A percentile compares a stretch with the other conserved stretches of the same genome.
phyloP scores from a whole-genome alignment of 1,140 invertebrate genomes.

The Delia radicum region DNA sequence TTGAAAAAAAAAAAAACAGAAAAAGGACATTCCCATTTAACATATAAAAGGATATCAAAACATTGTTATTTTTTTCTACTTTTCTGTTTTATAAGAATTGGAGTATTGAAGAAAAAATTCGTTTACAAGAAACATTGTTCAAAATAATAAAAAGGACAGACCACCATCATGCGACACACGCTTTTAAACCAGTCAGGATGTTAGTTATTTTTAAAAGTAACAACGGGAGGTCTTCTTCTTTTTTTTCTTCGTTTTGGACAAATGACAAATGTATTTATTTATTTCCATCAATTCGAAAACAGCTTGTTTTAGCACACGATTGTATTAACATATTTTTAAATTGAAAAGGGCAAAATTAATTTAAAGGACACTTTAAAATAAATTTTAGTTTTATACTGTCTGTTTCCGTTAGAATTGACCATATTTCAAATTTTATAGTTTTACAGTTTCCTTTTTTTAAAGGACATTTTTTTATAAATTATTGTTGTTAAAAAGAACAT shows the following conservation, averaged over 20 bases:
- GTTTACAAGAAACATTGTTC: slow-evolving; percentile 5
- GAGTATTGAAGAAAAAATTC: background rate
- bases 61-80: background rate
- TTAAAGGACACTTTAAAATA: background rate
- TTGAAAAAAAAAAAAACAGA: too few relatives aligned
- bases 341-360: background rate
- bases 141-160: background rate
- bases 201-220: background rate
- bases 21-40: background rate
- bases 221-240: slow-evolving; percentile 8
- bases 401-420: background rate
- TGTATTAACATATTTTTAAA: background rate
- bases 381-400: too few relatives aligned
- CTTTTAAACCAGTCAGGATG: background rate
- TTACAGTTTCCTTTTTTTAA: background rate
- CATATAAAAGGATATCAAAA: slow-evolving; percentile 13
- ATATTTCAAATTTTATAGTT: background rate
- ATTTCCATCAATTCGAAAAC: background rate
- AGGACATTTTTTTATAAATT: too few relatives aligned
- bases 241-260: background rate
- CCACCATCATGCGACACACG: slow-evolving; percentile 5
- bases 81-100: background rate
- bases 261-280: background rate
- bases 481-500: too few relatives aligned
- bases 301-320: background rate